phyloP scores from a whole-genome alignment of 1,140 invertebrate genomes.

The Tetramorium simillimum region DNA sequence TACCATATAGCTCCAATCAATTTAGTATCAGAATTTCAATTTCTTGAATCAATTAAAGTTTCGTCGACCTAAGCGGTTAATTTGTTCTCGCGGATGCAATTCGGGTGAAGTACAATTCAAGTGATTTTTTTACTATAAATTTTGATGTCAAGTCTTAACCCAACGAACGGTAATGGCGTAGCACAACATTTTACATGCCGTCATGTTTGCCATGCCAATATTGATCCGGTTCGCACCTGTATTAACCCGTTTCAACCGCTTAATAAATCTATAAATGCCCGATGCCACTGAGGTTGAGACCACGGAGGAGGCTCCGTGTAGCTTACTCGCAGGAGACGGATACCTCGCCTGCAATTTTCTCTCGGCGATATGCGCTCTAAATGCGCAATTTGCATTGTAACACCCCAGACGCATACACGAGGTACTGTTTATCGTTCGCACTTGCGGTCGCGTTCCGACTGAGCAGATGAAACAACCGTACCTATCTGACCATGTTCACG shows the following conservation, averaged over 20 bases:
- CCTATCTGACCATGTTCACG: constrained; percentile 19
- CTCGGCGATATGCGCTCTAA: constrained; percentile 23
- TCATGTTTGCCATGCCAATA: constrained; percentile 33
- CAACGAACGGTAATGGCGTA: background rate
- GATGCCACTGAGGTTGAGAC: background rate
- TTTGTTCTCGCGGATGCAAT: background rate
- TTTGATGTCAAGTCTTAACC: background rate
- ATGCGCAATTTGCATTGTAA: constrained; percentile 42
- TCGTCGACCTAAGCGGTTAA: background rate
- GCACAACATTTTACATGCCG: background rate
- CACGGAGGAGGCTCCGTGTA: background rate
- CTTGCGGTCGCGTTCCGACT: background rate
- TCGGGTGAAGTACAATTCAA: background rate
- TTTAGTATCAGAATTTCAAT: background rate
- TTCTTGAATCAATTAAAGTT: background rate
- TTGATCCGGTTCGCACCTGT: constrained; percentile 6
- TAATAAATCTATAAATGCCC: constrained; percentile 40
- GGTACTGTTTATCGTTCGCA: constrained; percentile 28
- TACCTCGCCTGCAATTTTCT: constrained; percentile 5
- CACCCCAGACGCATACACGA: constrained; percentile 15
- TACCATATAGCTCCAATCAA: background rate
- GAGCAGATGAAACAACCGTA: constrained; percentile 21
- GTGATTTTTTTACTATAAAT: background rate
- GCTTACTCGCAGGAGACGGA: background rate
- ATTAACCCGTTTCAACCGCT: background rate